Base-by-base conservation (phyloP, 2,113 vertebrate genomes). In the Picathartes gymnocephalus region DNA sequence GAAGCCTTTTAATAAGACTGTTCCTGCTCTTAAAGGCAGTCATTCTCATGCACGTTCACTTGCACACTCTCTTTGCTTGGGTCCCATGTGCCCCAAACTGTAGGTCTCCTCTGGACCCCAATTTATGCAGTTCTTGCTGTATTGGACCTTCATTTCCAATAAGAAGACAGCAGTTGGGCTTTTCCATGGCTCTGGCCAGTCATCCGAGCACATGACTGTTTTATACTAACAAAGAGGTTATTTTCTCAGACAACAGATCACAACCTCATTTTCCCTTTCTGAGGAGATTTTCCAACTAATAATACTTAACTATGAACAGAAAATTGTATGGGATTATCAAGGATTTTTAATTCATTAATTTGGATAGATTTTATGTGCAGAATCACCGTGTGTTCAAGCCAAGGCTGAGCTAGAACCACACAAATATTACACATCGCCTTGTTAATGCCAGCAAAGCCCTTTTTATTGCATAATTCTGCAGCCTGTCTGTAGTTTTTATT, bases 301-400 rank as follows among this genome's bases (percentile, higher is more conserved):
- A 94, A 91, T 40, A 51, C 88, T 90, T 69, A 88, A 82, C 85
- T 81, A 47, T 50, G 92, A 94, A 93, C 82, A 88, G 95, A 97
- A 96, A 96, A 96, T 92, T 64, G 62, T 69, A 71, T 35, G 76
- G 95, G 95, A 97, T 97, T 97, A 97, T 90, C 93, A 96, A 94
- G 97, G 96, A 97, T 97, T 96, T 98, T 97, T 97, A 85, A 97
- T 98, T 97, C 92, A 97, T 97, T 96, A 91, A 96, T 98, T 96
- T 95, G 96, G 96, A 97, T 97, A 96, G 83, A 74, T 92, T 98
- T 98, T 97, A 97, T 96, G 96, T 93, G 92, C 81, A 62, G 84
- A 96, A 95, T 95, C 96, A 90, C 92, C 88, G 57, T 61, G 78
- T 95, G 95, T 86, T 97, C 96, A 89, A 94, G 92, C 93, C 87